Conservation (phyloP, 2,113 vertebrate genomes). For the western clawed frog (Xenopus tropicalis) region UCB_Xtro_10.0 CM004451.2:53416501-53417000, state of each 20-base stretch:
- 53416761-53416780: constrained; percentile 68
- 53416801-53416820: constrained; percentile 79
- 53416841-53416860: constrained; percentile 77
- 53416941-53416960: constrained; percentile 78
- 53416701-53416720: constrained; percentile 21
- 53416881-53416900: constrained; percentile 19
- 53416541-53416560: no score
- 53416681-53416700: not conserved
- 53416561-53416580: no score
- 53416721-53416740: constrained; percentile 13
- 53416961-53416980: constrained; percentile 68
- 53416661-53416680: no score
- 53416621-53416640: no score
- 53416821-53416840: constrained; percentile 81
- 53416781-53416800: constrained; percentile 70
- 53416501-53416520: no score
- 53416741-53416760: constrained; percentile 62
- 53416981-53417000: constrained; percentile 21
- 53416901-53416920: constrained; percentile 69
- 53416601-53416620: no score
- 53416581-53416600: no score
- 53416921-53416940: constrained; percentile 70
- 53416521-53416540: no score
- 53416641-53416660: no score
- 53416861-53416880: constrained; percentile 79